These are phyloP conservation scores for Lynx canadensis DNA, from an alignment of 2,113 vertebrate genomes.

Conservation along the genomic window DNA sequence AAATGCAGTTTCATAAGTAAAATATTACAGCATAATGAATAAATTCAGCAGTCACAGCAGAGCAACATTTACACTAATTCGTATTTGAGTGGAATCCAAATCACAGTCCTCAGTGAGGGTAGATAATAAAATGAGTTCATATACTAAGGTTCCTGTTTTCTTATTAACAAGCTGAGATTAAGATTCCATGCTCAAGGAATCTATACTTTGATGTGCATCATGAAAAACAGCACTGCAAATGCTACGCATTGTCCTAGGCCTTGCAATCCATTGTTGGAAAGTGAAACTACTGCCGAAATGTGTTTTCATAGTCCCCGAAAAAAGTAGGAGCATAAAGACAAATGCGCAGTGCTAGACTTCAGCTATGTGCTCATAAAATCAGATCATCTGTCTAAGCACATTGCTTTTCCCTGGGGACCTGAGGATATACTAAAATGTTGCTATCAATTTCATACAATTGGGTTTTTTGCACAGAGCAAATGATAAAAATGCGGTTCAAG, in stretches of 20 bases:
- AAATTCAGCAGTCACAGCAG: slow-evolving; percentile 60
- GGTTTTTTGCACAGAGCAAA: slow-evolving; percentile 77
- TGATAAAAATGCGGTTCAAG: slow-evolving; percentile 84
- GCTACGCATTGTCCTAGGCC: slow-evolving; percentile 52
- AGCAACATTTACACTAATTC: slow-evolving; percentile 70
- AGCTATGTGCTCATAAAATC: slow-evolving; percentile 82
- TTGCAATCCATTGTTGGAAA: slow-evolving; percentile 66
- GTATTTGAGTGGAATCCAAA: slow-evolving; percentile 67
- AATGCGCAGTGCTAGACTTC: slow-evolving; percentile 74
- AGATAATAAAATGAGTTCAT: slow-evolving; percentile 66
- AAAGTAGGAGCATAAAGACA: slow-evolving; percentile 78
- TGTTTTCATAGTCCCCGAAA: slow-evolving; percentile 77
- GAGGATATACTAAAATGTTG: slow-evolving; percentile 80
- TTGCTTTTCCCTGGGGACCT: slow-evolving; percentile 70
- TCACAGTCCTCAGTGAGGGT: slow-evolving; percentile 47
- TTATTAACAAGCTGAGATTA: slow-evolving; percentile 70
- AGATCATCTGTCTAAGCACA: slow-evolving; percentile 80
- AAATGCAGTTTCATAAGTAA: slow-evolving; percentile 73
- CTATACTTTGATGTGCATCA: slow-evolving; percentile 40
- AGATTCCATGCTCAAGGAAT: slow-evolving; percentile 58
- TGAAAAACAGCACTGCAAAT: slow-evolving; percentile 73
- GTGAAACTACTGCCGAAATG: slow-evolving; percentile 69
- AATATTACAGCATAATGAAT: slow-evolving; percentile 65
- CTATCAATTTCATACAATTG: slow-evolving; percentile 84
- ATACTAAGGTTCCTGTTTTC: slow-evolving; percentile 49